Base-by-base conservation (phyloP, 2,797 vertebrate genomes). In the Aulostomus chinensis region DNA sequence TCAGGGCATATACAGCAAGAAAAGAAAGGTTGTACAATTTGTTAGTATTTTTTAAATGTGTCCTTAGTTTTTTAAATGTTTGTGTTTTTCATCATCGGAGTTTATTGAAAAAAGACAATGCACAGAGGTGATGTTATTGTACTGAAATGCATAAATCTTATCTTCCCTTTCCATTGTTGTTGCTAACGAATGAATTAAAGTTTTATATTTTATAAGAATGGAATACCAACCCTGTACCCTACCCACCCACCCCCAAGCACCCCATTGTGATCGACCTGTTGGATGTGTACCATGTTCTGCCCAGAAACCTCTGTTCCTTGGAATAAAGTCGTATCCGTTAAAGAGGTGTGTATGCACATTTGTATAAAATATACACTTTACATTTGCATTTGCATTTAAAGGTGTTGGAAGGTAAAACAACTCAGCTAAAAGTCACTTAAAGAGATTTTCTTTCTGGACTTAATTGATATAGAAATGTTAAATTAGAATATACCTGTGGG, bases 121-220 rank as follows among this genome's bases (percentile, higher is more conserved):
- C 83, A 88, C 85, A 88, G 67, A 84, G 83, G 75, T 89, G 80
- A 87, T 83, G 81, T 87, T 83, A 81, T 84, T 89, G 87, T 88
- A 86, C 84, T 87, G 80, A 83, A 74, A 83, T 46, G 78, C 90
- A 88, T 90, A 88, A 89, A 89, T 86, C 73, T 67, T 69, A 68
- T 78, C 72, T 80, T 78, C 78, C 73, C 76, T 88, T 85, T 85
- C 69, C 86, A 76, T 89, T 86, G 86, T 85, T 83, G 88, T 92
- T 88, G 87, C 89, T 77, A 83, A 90, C 88, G 91, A 91, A 92
- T 91, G 90, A 91, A 92, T 92, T 89, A 92, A 92, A 92, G 90
- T 84, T 91, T 85, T 91, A 91, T 92, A 91, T 92, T 92, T 92
- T 90, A 86, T 92, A 91, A 89, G 83, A 91, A 90, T 81, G 73